Conservation (phyloP, 2,113 vertebrate species). For the Mystacornis crossleyi region DNA sequence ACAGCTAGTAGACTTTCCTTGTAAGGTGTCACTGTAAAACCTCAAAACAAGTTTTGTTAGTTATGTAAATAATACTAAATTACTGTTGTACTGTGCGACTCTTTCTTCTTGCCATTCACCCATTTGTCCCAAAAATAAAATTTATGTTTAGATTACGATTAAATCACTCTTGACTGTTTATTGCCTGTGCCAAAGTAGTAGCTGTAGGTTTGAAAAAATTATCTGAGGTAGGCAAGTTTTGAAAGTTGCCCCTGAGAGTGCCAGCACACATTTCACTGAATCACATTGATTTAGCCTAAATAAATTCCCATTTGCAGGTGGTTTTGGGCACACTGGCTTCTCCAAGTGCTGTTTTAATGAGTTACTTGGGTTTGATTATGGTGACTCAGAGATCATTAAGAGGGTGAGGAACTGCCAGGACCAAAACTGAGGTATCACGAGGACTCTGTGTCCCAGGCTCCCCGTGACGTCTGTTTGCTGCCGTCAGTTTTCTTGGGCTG, state of each 20-base stretch:
- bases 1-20: not conserved
- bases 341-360: not conserved
- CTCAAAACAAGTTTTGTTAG: not conserved
- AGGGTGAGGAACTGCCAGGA: not conserved
- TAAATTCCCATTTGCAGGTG: not conserved
- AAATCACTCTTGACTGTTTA: not conserved
- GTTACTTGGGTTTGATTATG: not conserved
- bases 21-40: not conserved
- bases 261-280: not conserved
- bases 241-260: not conserved
- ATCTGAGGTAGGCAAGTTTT: not conserved
- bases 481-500: accelerated
- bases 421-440: not conserved
- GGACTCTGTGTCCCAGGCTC: not conserved
- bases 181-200: not conserved
- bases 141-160: not conserved
- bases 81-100: not conserved
- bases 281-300: not conserved
- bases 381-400: not conserved
- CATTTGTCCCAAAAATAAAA: not conserved
- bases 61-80: not conserved
- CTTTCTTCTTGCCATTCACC: not conserved
- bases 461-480: accelerated
- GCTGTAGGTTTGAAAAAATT: not conserved
- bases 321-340: not conserved